A percentile compares a stretch with the other conserved stretches of the same genome.
These are phyloP conservation scores for Zelostemma sp. DNA, from an alignment of 1,140 invertebrate genomes.

Conservation along the genomic window DNA sequence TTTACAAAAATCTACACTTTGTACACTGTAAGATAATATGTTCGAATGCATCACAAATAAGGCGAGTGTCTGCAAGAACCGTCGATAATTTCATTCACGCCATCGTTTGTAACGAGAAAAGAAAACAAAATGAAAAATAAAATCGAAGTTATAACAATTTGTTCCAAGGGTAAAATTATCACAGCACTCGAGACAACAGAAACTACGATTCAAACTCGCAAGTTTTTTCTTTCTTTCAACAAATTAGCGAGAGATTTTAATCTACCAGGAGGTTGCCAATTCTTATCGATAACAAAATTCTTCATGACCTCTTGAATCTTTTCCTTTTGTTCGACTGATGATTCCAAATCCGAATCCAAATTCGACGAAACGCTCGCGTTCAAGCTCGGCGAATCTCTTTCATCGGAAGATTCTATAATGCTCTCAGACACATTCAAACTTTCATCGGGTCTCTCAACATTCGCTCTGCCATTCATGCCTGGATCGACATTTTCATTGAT, in stretches of 20 bases:
- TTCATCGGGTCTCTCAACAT: too few species aligned
- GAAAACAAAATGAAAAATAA: too few species aligned
- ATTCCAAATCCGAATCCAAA: conserved; percentile 12
- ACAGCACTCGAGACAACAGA: too few species aligned
- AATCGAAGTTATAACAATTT: too few species aligned
- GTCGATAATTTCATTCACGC: too few species aligned
- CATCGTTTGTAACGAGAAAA: too few species aligned
- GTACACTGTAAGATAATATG: too few species aligned
- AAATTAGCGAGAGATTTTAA: not conserved
- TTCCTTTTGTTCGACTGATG: not conserved
- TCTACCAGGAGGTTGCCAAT: conserved; percentile 15
- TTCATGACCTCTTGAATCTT: not conserved
- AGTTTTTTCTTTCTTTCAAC: not conserved
- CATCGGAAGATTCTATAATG: not conserved
- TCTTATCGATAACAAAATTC: not conserved
- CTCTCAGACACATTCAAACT: not conserved
- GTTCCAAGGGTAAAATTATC: too few species aligned
- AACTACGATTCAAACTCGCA: conserved; percentile 3
- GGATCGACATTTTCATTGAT: not conserved
- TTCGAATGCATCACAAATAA: too few species aligned
- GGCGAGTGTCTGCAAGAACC: too few species aligned
- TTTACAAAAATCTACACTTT: too few species aligned
- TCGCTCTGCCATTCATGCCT: too few species aligned
- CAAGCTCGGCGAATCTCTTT: not conserved
- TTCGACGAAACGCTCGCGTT: conserved; percentile 24